Conservation (phyloP, 2,113 vertebrate species). For the Ochotona curzoniae region DNA sequence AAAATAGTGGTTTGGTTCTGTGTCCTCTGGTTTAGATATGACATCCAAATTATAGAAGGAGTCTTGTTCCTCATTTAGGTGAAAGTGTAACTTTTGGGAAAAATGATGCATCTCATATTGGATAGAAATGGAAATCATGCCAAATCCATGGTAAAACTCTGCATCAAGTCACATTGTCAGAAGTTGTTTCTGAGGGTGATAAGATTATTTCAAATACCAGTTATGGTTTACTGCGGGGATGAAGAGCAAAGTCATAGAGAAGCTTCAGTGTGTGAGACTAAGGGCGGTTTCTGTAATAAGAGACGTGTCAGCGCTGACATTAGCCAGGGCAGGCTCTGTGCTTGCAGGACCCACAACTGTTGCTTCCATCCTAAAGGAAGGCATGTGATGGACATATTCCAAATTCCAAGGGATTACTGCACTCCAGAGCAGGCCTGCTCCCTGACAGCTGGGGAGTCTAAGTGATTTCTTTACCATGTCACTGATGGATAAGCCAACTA, state of each 20-base stretch:
- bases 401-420: constrained; percentile 60
- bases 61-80: not conserved
- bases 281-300: constrained; percentile 47
- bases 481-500: not conserved
- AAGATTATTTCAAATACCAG: constrained; percentile 63
- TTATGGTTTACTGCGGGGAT: constrained; percentile 11
- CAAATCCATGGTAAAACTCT: constrained; percentile 41
- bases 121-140: constrained; percentile 43
- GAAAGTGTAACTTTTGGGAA: not conserved
- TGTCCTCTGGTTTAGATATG: not conserved
- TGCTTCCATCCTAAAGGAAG: constrained; percentile 8
- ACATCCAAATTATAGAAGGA: not conserved
- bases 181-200: constrained; percentile 61
- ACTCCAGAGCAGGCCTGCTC: not conserved
- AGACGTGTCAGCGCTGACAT: constrained; percentile 14
- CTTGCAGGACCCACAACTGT: not conserved
- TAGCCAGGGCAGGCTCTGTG: constrained; percentile 48
- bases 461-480: not conserved
- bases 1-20: not conserved
- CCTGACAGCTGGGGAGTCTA: not conserved
- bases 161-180: constrained; percentile 26
- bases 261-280: constrained; percentile 45
- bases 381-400: constrained; percentile 22
- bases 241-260: constrained; percentile 36
- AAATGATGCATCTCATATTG: constrained; percentile 25